Percentiles rank a stretch among this genome's conserved stretches.
Evolutionary conservation across 2,797 vertebrate genomes (phyloP).

Genomic region (Gallinago solitaria): DNA sequence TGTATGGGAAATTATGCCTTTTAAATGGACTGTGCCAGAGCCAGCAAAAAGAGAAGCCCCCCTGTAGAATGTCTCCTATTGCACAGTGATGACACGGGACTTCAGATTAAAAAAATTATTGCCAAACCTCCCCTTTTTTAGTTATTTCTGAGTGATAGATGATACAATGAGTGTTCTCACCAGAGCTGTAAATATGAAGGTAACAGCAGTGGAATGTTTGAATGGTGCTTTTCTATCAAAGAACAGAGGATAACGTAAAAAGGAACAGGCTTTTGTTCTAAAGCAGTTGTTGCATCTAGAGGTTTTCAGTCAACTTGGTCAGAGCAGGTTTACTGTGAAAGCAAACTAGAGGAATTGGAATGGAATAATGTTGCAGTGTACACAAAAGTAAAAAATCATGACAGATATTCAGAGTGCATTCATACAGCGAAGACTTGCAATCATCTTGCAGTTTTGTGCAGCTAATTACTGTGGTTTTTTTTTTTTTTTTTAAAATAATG

Average conservation of each 20-base stretch:
- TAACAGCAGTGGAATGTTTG: background rate
- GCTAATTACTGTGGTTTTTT: background rate
- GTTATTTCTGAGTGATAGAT: background rate
- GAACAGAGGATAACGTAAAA: background rate
- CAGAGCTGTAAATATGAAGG: background rate
- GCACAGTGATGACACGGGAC: background rate
- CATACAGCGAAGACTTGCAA: background rate
- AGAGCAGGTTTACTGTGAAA: background rate
- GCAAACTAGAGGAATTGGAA: background rate
- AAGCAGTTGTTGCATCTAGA: background rate
- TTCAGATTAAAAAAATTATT: background rate
- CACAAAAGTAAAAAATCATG: background rate
- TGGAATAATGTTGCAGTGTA: background rate
- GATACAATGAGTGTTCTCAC: background rate
- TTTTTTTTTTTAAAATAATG: too few species aligned
- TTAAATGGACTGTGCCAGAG: background rate
- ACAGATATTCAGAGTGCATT: background rate
- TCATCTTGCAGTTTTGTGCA: background rate
- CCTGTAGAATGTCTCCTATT: background rate
- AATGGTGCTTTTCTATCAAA: background rate
- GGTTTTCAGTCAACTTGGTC: background rate
- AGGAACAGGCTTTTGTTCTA: background rate
- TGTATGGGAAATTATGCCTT: background rate
- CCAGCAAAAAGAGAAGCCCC: background rate
- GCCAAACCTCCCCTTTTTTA: background rate